Evolutionary conservation across 2,888 invertebrate species (phyloP), one percentile per base, ranked within the genome.

Genomic region (Oxycera nigricornis): DNA sequence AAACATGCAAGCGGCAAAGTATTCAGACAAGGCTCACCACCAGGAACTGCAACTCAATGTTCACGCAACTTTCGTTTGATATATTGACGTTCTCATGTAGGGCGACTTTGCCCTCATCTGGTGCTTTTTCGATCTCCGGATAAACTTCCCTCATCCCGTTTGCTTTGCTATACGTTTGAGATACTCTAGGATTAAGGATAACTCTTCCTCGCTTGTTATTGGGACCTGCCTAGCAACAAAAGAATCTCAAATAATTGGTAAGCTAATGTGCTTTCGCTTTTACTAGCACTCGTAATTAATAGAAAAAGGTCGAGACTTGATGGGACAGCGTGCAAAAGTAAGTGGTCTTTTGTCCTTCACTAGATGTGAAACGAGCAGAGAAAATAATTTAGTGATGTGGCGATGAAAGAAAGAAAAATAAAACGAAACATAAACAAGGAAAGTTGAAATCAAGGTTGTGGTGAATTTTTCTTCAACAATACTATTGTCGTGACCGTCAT

Each of bases 171-270:
- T 46, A 17, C 14, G 17, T 46, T n/a, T n/a, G n/a, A n/a, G n/a
- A n/a, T n/a, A n/a, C n/a, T n/a, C n/a, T n/a, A 3, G 11, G 14
- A 2, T 46, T 46, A 46, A 46, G 46, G 46, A 46, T n/a, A n/a
- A n/a, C n/a, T n/a, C n/a, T n/a, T 46, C 46, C 46, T 17, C 46
- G 17, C 3, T 2, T 17, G 17, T 46, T 46, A 46, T 46, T 46
- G 61, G 31, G 17, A 14, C 17, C 61, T 31, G 31, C 61, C 20
- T 31, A 61, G 65, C 65, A 24, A 65, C 41, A 65, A 65, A 65
- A 65, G 65, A 65, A 65, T 39, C 65, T 65, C 65, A 11, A 65
- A 46, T 65, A 65, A 65, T 65, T 65, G 65, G 65, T 28, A 65
- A 65, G 65, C 46, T 59, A 59, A 59, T 59, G 59, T 59, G 59